Evolutionary conservation across 1,140 invertebrate genomes (phyloP).

Genomic region (Drosophila repleta): DNA sequence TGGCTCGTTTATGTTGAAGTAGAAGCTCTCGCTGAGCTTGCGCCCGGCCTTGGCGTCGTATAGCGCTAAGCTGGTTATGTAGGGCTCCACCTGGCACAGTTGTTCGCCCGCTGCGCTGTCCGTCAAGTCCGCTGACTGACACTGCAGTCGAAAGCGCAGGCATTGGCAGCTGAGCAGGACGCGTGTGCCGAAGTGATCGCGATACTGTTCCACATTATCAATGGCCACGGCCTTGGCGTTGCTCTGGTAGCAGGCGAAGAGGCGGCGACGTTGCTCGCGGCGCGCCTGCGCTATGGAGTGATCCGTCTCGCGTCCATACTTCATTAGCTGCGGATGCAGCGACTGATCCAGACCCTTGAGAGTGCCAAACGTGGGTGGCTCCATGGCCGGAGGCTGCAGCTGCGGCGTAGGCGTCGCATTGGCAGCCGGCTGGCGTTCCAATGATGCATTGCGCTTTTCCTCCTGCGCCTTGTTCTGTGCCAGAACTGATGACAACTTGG

Average conservation of each 20-base stretch:
- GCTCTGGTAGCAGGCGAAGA: conserved; percentile 86
- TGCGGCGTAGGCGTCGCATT: conserved; percentile 83
- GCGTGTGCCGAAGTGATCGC: conserved; percentile 93
- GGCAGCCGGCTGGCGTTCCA: conserved; percentile 87
- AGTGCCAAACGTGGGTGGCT: conserved; percentile 87
- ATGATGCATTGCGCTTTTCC: conserved; percentile 87
- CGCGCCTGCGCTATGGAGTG: conserved; percentile 91
- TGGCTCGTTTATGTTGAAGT: conserved; percentile 94
- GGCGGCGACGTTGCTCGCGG: conserved; percentile 89
- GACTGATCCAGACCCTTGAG: conserved; percentile 94
- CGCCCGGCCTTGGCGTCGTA: conserved; percentile 93
- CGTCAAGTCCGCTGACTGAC: conserved; percentile 88
- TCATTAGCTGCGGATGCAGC: conserved; percentile 93
- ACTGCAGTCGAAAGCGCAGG: conserved; percentile 87
- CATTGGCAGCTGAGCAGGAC: conserved; percentile 93
- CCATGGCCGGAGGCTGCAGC: conserved; percentile 58
- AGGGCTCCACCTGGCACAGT: conserved; percentile 95
- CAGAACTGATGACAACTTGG: conserved; percentile 89
- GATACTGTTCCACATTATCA: conserved; percentile 87
- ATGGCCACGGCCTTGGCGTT: conserved; percentile 45
- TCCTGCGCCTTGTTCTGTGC: conserved; percentile 90
- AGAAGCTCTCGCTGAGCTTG: conserved; percentile 97
- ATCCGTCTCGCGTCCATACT: conserved; percentile 95
- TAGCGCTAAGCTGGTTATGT: conserved; percentile 93
- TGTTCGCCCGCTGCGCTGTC: conserved; percentile 86